A percentile compares a stretch with the other conserved stretches of the same genome.
Evolutionary conservation across 2,113 vertebrate species (phyloP).

Genomic region (Phyllostomus discolor): DNA sequence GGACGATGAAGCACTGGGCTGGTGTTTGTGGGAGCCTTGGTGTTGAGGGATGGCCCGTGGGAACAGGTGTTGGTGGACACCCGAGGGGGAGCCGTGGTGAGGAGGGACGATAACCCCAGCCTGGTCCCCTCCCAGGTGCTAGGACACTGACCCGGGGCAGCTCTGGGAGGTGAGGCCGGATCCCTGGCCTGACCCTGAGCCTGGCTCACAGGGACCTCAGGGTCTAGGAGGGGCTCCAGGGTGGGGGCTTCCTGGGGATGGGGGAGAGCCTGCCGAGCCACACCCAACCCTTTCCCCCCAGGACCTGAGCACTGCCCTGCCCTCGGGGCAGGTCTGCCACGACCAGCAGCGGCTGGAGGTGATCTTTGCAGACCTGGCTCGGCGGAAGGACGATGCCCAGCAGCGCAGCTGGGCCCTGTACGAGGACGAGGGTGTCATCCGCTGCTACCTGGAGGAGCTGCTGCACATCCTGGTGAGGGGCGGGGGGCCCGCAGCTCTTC

Average conservation of each 20-base stretch:
- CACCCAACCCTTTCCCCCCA: slow-evolving; percentile 57
- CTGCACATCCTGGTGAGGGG: slow-evolving; percentile 93
- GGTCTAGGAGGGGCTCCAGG: background rate
- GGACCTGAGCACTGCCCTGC: slow-evolving; percentile 88
- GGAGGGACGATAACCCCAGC: background rate
- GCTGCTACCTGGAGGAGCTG: slow-evolving; percentile 87
- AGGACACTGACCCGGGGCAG: background rate
- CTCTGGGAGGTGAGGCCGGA: background rate
- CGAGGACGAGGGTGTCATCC: slow-evolving; percentile 85
- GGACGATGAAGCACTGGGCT: background rate
- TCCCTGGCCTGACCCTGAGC: background rate
- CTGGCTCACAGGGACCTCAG: background rate
- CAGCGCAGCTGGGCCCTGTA: slow-evolving; percentile 93
- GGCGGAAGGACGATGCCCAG: slow-evolving; percentile 94
- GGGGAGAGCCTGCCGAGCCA: background rate
- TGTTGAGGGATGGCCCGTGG: background rate
- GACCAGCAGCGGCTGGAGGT: slow-evolving; percentile 96
- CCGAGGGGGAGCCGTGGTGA: background rate
- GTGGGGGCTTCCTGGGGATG: background rate
- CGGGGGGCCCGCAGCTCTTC: background rate
- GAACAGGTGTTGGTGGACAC: background rate
- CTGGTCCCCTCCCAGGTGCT: background rate
- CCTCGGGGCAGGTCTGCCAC: slow-evolving; percentile 94
- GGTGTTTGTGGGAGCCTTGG: background rate
- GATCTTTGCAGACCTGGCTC: slow-evolving; percentile 93